phyloP scores from a whole-genome alignment of 2,797 vertebrate species.

The Simalia tracyae region DNA sequence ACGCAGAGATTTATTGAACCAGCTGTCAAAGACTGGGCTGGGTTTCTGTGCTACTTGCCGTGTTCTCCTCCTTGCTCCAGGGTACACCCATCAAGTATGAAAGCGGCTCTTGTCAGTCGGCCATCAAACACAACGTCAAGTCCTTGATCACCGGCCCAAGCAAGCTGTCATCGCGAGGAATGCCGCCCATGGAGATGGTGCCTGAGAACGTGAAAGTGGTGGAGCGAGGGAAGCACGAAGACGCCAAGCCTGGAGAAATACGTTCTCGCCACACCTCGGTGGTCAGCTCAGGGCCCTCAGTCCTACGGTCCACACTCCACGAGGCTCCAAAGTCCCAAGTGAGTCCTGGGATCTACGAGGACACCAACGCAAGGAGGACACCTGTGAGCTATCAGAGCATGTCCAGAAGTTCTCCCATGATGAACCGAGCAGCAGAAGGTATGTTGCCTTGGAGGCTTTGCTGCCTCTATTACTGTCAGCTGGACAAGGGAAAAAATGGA shows the following conservation, averaged over 20 bases:
- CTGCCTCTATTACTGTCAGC: neutral
- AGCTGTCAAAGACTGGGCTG: too few relatives aligned
- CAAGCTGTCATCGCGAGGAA: conserved; percentile 81
- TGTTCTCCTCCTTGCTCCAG: conserved; percentile 56
- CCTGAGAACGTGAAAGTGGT: conserved; percentile 77
- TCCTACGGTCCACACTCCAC: conserved; percentile 92
- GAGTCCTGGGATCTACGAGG: conserved; percentile 96
- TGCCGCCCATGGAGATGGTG: conserved; percentile 87
- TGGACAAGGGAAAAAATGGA: neutral
- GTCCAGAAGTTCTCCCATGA: conserved; percentile 93
- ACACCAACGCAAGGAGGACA: conserved; percentile 88
- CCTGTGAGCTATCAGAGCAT: conserved; percentile 89
- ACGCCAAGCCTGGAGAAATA: conserved; percentile 80
- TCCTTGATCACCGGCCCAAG: conserved; percentile 92
- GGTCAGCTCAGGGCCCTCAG: conserved; percentile 92
- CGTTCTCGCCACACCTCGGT: conserved; percentile 89
- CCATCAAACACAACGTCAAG: conserved; percentile 98
- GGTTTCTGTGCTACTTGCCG: too few relatives aligned
- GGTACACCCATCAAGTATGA: conserved; percentile 85
- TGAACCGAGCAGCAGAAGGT: conserved; percentile 87
- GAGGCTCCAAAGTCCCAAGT: conserved; percentile 91
- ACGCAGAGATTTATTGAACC: too few relatives aligned
- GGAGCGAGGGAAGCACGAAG: conserved; percentile 91
- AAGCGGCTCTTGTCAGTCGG: conserved; percentile 82
- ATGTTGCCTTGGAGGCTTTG: conserved; percentile 23